These are phyloP conservation scores for Pangasianodon hypophthalmus DNA, from an alignment of 2,113 vertebrate genomes.

Conservation along the genomic window DNA sequence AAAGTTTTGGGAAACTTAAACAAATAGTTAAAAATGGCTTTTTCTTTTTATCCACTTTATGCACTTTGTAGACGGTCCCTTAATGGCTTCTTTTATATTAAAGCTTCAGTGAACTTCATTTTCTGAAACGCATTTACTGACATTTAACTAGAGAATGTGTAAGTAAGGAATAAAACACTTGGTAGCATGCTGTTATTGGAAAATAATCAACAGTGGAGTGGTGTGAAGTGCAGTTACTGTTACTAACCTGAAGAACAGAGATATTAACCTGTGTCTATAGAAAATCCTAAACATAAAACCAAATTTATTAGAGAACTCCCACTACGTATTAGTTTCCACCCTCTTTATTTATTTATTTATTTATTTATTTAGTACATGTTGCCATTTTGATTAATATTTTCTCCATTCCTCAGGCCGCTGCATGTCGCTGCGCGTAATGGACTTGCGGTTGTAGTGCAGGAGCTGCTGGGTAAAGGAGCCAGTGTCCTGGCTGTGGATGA, in stretches of 20 bases:
- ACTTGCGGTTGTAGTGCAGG: constrained; percentile 94
- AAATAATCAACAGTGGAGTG: background rate
- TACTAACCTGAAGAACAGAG: background rate
- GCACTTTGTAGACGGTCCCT: background rate
- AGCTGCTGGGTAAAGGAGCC: constrained; percentile 95
- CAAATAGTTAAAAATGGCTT: too few species aligned
- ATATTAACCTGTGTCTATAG: background rate
- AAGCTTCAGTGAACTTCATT: background rate
- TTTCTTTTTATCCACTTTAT: background rate
- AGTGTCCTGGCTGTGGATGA: constrained; percentile 98
- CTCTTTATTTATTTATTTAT: background rate
- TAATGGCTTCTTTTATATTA: background rate
- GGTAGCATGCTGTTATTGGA: background rate
- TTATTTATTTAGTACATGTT: background rate
- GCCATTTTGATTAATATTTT: background rate
- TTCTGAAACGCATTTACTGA: background rate
- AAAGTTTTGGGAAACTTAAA: background rate
- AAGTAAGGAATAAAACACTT: background rate
- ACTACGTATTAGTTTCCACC: background rate
- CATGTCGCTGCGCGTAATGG: constrained; percentile 97
- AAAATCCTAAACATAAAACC: background rate
- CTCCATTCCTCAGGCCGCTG: constrained; percentile 80
- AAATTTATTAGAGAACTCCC: background rate
- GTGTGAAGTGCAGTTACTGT: background rate
- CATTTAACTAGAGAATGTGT: background rate